Evolutionary conservation across 2,797 vertebrate genomes (phyloP), one percentile per base, ranked within the genome.

Genomic region (Tauraco hartlaubi): DNA sequence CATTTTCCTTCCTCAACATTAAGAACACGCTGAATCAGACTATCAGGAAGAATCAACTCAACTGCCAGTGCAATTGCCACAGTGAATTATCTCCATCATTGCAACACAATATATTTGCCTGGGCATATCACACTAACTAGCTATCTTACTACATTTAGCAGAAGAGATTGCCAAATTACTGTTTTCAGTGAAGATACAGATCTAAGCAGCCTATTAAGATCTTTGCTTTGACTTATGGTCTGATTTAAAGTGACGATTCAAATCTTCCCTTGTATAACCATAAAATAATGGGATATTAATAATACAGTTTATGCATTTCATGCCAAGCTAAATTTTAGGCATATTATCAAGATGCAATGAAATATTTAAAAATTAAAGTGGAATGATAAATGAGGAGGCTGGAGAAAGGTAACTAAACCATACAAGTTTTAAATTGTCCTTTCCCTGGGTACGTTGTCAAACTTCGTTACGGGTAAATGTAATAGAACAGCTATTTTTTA

Each of bases 201-300:
- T 96, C 93, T 87, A 94, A 83, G 76, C 39, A 92, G 78, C 84
- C 88, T 76, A 72, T 91, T 96, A 95, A 95, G 68, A 94, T 66
- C 33, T 91, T 96, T 82, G 21, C 39, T 51, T 92, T 95, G 94
- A 92, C 87, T 97, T 88, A 96, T 13, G 72, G 66, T 85, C 83
- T 96, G 93, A 95, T 95, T 95, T 95, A 94, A 96, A 96, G 86
- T 69, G 95, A 95, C 91, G 97, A 86, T 88, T 97, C 79, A 89
- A 96, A 91, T 88, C 85, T 96, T 78, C 85, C 97, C 93, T 89
- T 93, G 88, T 92, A 83, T 85, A 96, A 92, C 56, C 23, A 31
- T 75, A 96, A 97, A 97, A 97, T 95, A 93, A 97, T 85, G 37
- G 76, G 39, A 80, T 78, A 95, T 94, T 97, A 97, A 96, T 97